These are phyloP conservation scores for Ceyx erithaca DNA, from an alignment of 2,797 vertebrate species.

Conservation along the genomic window DNA sequence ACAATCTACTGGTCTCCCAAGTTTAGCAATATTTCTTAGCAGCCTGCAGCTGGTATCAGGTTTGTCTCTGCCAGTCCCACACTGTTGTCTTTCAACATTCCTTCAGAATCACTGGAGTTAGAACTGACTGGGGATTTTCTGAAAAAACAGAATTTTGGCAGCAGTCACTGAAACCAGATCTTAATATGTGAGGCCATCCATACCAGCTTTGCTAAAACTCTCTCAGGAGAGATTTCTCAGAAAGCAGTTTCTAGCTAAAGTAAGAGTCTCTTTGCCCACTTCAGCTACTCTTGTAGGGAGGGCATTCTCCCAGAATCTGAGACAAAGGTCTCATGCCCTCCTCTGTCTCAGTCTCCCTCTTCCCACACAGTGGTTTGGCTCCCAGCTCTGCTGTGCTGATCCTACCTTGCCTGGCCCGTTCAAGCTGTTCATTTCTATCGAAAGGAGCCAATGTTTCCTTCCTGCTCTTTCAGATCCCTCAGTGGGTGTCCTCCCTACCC, in stretches of 20 bases:
- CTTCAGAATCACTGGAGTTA: conserved; percentile 12
- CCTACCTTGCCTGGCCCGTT: not conserved
- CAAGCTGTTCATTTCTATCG: not conserved
- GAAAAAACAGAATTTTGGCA: conserved; percentile 47
- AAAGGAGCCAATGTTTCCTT: not conserved
- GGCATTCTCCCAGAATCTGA: not conserved
- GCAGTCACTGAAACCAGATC: not conserved
- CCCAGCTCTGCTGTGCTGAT: not conserved
- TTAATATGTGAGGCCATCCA: not conserved
- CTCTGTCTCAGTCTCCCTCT: not conserved
- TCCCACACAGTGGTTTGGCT: not conserved
- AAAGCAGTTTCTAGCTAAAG: not conserved
- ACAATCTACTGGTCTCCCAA: not conserved
- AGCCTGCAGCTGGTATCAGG: not conserved
- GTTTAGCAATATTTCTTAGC: not conserved
- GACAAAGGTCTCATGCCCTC: not conserved
- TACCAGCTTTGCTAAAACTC: not conserved
- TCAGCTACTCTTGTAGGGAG: not conserved
- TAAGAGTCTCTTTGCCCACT: not conserved
- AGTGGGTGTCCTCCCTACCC: not conserved
- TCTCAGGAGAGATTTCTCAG: not conserved
- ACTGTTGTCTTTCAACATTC: conserved; percentile 31
- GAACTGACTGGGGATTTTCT: conserved; percentile 39
- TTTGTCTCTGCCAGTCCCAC: not conserved
- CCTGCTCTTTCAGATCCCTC: not conserved